Evolutionary conservation across 2,888 invertebrate species (phyloP).

Genomic region (Taphrorychus bicolor): DNA sequence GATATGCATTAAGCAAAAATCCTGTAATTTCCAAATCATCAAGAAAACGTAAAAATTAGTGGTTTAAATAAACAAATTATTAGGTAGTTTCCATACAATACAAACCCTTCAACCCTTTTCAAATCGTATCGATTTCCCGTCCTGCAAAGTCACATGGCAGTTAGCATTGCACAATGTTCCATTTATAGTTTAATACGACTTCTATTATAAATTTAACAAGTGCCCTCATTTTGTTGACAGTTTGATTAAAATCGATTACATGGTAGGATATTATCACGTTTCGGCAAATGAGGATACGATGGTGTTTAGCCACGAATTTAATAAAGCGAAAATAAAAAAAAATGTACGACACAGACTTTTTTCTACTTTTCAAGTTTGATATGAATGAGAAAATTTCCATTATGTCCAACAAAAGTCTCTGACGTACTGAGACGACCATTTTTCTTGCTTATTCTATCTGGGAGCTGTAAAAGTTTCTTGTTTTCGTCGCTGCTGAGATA

Average conservation of each 20-base stretch:
- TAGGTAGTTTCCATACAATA: no score
- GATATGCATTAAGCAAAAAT: no score
- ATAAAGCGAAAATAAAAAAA: neutral
- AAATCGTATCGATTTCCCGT: neutral
- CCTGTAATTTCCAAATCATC: no score
- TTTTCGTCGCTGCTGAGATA: conserved; percentile 16
- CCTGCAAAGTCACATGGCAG: neutral
- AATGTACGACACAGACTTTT: no score
- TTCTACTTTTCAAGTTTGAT: neutral
- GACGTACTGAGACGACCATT: neutral
- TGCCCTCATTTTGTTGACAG: neutral
- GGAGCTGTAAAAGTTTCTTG: conserved; percentile 16
- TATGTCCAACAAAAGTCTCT: neutral
- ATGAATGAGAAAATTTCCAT: neutral
- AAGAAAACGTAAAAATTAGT: no score
- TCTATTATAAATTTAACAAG: neutral
- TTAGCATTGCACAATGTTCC: neutral
- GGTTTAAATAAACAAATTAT: no score
- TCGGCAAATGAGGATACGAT: neutral
- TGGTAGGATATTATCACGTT: neutral
- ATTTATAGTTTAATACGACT: neutral
- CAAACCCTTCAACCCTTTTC: neutral
- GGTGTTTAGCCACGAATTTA: neutral
- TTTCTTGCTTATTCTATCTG: conserved; percentile 19
- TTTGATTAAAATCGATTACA: neutral